These are phyloP conservation scores for Vollenhovia emeryi DNA, from an alignment of 1,140 invertebrate genomes.

Conservation along the genomic window DNA sequence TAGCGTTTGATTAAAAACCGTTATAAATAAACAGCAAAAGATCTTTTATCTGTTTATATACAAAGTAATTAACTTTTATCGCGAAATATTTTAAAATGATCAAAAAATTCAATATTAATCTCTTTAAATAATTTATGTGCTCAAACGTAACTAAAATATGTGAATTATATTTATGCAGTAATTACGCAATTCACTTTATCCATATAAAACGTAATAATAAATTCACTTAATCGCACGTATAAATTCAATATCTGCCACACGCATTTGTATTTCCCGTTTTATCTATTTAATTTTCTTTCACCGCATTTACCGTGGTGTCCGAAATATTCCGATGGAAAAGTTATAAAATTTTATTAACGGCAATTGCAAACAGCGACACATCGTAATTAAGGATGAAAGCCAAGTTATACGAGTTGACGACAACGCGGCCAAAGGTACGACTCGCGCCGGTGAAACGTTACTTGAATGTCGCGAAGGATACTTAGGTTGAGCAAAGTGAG, in stretches of 20 bases:
- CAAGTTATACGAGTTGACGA: not conserved
- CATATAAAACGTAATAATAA: not conserved
- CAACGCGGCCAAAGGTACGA: not conserved
- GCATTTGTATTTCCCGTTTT: not conserved
- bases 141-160: not conserved
- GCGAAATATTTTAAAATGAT: not conserved
- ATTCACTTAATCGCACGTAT: not conserved
- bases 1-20: not conserved
- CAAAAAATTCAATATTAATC: not conserved
- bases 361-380: slow-evolving; percentile 11
- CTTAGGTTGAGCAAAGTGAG: slow-evolving; percentile 34
- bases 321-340: not conserved
- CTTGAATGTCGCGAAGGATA: slow-evolving; percentile 18
- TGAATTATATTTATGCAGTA: not conserved
- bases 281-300: not conserved
- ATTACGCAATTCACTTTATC: not conserved
- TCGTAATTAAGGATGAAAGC: slow-evolving; percentile 44
- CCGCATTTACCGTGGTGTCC: not conserved
- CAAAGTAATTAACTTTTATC: not conserved
- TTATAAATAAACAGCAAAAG: not conserved
- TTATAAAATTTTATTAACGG: slow-evolving; percentile 3
- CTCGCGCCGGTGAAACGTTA: slow-evolving; percentile 13
- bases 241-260: not conserved
- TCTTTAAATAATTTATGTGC: not conserved
- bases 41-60: not conserved